A percentile compares a stretch with the other conserved stretches of the same genome.
Conservation (phyloP, 2,113 vertebrate genomes). For the Saimiri boliviensis region DNA sequence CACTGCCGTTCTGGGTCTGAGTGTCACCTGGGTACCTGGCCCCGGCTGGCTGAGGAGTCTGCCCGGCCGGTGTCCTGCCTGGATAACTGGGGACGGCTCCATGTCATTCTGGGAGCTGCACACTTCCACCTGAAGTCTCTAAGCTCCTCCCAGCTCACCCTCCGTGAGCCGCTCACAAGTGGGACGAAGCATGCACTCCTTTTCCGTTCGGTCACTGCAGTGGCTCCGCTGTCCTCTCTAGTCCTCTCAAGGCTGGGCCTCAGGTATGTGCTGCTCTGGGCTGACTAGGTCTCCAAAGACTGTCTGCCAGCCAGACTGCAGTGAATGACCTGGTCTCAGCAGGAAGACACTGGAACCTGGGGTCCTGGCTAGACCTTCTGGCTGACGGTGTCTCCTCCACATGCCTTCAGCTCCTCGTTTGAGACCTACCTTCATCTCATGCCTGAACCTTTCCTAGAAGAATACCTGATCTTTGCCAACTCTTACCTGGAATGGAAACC, state of each 20-base stretch:
- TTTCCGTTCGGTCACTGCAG: too few species aligned
- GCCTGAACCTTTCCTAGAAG: background rate
- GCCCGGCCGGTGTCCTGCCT: background rate
- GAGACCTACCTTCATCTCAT: too few species aligned
- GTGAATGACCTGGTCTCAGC: background rate
- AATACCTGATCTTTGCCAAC: background rate
- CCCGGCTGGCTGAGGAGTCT: background rate
- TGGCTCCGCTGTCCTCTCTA: too few species aligned
- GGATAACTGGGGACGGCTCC: accelerated
- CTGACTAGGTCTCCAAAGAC: background rate
- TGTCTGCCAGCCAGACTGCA: accelerated
- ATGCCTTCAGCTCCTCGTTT: background rate
- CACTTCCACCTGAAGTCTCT: background rate
- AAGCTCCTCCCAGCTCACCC: background rate
- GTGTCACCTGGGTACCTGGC: background rate
- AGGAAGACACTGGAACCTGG: background rate
- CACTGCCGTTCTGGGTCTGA: background rate
- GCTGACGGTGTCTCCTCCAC: accelerated
- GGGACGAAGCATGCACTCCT: background rate
- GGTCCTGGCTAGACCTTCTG: background rate
- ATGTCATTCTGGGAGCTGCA: background rate
- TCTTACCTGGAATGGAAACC: background rate
- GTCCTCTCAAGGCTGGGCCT: background rate
- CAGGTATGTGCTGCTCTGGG: background rate
- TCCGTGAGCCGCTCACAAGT: background rate